Base-by-base conservation (phyloP, 2,113 vertebrate species). In the Scytalopus superciliaris region DNA sequence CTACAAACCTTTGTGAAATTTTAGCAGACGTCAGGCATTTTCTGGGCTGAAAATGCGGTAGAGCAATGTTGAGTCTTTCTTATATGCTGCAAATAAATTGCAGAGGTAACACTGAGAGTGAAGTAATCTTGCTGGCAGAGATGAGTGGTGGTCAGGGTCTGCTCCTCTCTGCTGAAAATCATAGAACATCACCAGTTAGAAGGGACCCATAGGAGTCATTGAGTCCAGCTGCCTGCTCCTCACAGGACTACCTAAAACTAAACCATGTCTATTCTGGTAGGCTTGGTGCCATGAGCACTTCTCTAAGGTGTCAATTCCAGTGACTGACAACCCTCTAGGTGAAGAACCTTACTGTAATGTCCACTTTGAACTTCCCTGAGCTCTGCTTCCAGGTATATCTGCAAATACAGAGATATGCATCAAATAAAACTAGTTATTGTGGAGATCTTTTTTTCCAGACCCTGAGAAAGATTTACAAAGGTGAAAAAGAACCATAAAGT, bases 301-400 rank as follows among this genome's bases (percentile, higher is more conserved):
- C 8, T 30, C 42, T 28, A 35, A 33, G 13, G 33, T 50, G 24
- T 52, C 60, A 40, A 11, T 28, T 62, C 37, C 28, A 63, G 31
- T 11, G 27, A 24, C 27, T 7, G 3, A 23, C 10, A 81, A 9
- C 10, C 9, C 4, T 30, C 22, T 35, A 2, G 1, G 28, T 8
- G 25, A 50, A 35, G 21, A 60, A 17, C 28, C 30, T 87, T 22
- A 74, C 50, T 23, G 21, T 35, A 3, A 45, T 11, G 22, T 30
- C 28, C 45, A 50, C 6, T 13, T 14, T 25, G 50, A 84, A 25
- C 50, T 6, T 63, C 35, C 50, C 27, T 39, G 8, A 69, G 33
- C 22, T 25, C 9, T 2, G 4, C 40, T 9, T 53, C 72, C 17
- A 27, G 5, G 6, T 52, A 2, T 7, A 27, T 16, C 33, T 78